Conservation (phyloP, 2,888 invertebrate species). For the Carcina quercana region DNA sequence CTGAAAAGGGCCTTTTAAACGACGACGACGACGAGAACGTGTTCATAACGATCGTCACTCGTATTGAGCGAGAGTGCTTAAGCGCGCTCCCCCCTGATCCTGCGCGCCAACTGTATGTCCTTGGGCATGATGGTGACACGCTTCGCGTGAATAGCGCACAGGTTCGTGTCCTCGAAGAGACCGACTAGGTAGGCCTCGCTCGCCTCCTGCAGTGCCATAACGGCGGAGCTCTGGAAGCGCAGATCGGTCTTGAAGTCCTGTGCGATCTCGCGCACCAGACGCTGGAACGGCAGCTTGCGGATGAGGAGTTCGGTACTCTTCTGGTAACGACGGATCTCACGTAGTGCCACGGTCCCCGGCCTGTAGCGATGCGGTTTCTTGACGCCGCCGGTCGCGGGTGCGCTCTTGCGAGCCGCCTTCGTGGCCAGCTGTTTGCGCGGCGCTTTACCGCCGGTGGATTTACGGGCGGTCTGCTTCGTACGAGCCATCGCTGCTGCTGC, state of each 20-base stretch:
- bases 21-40: too few species aligned
- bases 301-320: slow-evolving; percentile 96
- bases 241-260: slow-evolving; percentile 98
- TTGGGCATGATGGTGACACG: slow-evolving; percentile 98
- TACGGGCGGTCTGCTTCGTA: slow-evolving; percentile 98
- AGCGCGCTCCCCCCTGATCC: slow-evolving; percentile 97
- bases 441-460: slow-evolving; percentile 97
- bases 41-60: slow-evolving; percentile 5
- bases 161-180: slow-evolving; percentile 97
- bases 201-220: slow-evolving; percentile 93
- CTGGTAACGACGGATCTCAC: slow-evolving; percentile 97
- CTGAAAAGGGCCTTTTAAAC: background rate
- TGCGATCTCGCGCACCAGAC: slow-evolving; percentile 96
- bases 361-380: slow-evolving; percentile 98
- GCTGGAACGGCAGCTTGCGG: slow-evolving; percentile 90
- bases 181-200: slow-evolving; percentile 95
- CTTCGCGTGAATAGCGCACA: slow-evolving; percentile 98
- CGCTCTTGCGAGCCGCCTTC: slow-evolving; percentile 95
- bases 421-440: slow-evolving; percentile 95
- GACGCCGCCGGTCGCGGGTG: slow-evolving; percentile 95
- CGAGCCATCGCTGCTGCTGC: slow-evolving; percentile 82
- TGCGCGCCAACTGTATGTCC: slow-evolving; percentile 95
- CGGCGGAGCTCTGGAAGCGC: slow-evolving; percentile 96
- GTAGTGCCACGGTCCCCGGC: slow-evolving; percentile 96
- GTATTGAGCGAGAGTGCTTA: slow-evolving; percentile 61